These are phyloP conservation scores for Polymixis lichenea DNA, from an alignment of 2,888 invertebrate genomes.

Conservation along the genomic window DNA sequence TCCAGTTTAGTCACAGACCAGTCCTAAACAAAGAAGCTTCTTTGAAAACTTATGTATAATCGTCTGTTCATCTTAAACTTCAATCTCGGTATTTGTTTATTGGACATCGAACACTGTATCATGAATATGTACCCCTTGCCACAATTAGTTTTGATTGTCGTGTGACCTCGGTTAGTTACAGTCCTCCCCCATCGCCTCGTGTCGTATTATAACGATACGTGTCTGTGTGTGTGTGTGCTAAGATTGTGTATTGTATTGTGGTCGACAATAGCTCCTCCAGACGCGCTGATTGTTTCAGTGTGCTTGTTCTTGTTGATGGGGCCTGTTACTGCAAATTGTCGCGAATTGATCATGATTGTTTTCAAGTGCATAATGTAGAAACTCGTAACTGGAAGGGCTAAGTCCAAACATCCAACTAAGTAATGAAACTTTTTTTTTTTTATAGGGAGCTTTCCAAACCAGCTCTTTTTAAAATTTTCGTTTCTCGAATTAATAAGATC, in stretches of 20 bases:
- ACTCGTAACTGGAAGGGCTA: not conserved
- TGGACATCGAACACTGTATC: constrained; percentile 29
- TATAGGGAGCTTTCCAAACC: not conserved
- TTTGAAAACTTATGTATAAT: constrained; percentile 15
- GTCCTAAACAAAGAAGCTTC: constrained; percentile 12
- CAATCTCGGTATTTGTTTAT: constrained; percentile 14
- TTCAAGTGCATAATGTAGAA: constrained; percentile 14
- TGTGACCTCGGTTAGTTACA: constrained; percentile 38
- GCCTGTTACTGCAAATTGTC: constrained; percentile 13
- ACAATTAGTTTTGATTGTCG: constrained; percentile 45
- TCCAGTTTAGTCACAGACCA: constrained; percentile 3
- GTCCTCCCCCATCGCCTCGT: constrained; percentile 33
- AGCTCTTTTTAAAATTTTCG: not conserved
- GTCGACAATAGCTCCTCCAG: constrained; percentile 48
- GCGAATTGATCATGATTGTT: constrained; percentile 45
- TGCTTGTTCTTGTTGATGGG: constrained; percentile 26
- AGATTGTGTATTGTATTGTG: constrained; percentile 43
- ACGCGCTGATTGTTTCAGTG: constrained; percentile 47
- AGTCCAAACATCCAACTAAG: not conserved
- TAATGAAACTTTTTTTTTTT: not conserved
- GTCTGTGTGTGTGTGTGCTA: constrained; percentile 15
- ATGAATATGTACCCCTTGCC: constrained; percentile 38
- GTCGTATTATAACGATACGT: constrained; percentile 3
- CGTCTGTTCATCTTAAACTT: constrained; percentile 1
- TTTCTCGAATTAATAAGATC: not conserved